Conservation (phyloP, 2,113 vertebrate genomes). For the Pterophyllum scalare region DNA sequence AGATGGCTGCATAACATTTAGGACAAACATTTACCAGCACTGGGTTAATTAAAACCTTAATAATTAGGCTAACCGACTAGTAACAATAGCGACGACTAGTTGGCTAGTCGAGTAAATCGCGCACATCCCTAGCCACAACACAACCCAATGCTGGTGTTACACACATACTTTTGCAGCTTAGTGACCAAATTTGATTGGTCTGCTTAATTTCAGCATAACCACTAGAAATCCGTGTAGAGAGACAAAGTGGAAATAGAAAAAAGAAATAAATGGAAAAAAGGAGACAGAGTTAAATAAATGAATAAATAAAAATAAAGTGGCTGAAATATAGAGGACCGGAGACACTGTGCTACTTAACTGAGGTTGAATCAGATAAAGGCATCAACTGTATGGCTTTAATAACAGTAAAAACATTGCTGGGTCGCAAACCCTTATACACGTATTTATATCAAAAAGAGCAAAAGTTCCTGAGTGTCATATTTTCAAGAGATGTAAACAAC, state of each 20-base stretch:
- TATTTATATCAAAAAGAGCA: background rate
- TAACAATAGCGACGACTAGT: no score
- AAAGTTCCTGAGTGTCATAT: background rate
- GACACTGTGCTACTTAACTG: background rate
- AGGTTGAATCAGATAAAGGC: background rate
- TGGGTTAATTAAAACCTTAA: no score
- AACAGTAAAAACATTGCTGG: background rate
- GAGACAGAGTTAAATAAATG: background rate
- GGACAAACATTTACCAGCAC: no score
- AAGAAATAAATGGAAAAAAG: background rate
- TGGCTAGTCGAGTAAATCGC: no score
- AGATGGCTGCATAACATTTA: no score
- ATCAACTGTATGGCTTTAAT: background rate
- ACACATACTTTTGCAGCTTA: constrained; percentile 18
- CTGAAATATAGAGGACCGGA: background rate
- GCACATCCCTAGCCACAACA: no score
- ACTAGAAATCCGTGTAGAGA: constrained; percentile 18
- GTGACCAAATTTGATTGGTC: constrained; percentile 10
- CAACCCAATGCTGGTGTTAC: background rate
- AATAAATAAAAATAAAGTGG: background rate
- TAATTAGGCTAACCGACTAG: no score
- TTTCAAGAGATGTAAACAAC: constrained; percentile 20
- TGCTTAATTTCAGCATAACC: constrained; percentile 34
- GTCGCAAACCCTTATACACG: background rate
- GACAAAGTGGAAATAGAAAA: background rate